Base-by-base conservation (phyloP, 2,888 invertebrate genomes). In the Dromius quadrimaculatus region DNA sequence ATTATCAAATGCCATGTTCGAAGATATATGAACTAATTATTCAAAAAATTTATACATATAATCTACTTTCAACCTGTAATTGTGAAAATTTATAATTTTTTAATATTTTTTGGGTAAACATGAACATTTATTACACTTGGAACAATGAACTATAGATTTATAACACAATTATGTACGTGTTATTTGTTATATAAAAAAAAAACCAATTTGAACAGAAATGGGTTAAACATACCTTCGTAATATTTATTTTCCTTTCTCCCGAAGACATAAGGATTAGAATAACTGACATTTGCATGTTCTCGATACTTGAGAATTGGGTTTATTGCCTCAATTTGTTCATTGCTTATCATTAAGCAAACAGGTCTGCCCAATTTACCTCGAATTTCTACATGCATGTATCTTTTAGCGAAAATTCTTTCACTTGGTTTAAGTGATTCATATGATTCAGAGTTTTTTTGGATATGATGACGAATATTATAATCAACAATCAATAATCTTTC, bases 211-310 rank as follows among this genome's bases (percentile, higher is more conserved):
- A n/a, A n/a, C n/a, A n/a, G n/a, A n/a, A n/a, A n/a, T n/a, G n/a
- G n/a, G n/a, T n/a, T n/a, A 41, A 41, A 11, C 41, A n/a, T 23
- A 47, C 47, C 22, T 2, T 47, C 15, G 19, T 23, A 54, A 15
- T 22, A 54, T 54, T 5, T 54, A 54, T 54, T 20, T n/a, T 17
- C 28, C 9, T 11, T 23, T 13, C 54, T 13, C 20, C 54, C 28
- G 11, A 54, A 54, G n/a, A 28, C 54, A 32, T 50, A 50, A 3
- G 54, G 54, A 32, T 54, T 54, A 2, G 20, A 13, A 54, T 28
- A 8, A 13, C 23, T 2, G 2, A 54, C 28, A 23, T 54, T 54
- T 54, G 54, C 28, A 13, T 15, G n/a, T 54, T 13, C 19, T 54
- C 15, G 1, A 28, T 54, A 54, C 11, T 54, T 54, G 20, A 54